These are phyloP conservation scores for Fabriciana adippe DNA, from an alignment of 2,888 invertebrate genomes.

Conservation along the genomic window DNA sequence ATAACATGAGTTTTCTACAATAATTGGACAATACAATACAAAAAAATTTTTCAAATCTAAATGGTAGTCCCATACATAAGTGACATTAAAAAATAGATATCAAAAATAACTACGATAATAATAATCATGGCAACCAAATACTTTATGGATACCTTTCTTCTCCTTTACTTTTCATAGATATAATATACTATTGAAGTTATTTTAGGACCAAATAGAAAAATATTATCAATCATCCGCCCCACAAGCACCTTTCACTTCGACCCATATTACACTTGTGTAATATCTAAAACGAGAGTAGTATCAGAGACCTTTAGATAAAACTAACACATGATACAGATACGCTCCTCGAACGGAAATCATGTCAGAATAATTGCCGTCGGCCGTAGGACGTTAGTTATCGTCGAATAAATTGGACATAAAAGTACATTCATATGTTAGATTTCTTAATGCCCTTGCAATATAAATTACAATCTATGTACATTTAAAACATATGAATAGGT, in stretches of 20 bases:
- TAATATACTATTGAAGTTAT: too few relatives aligned
- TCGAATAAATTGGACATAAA: conserved; percentile 1
- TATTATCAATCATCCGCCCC: conserved; percentile 17
- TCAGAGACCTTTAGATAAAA: conserved; percentile 56
- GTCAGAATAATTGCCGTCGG: conserved; percentile 14
- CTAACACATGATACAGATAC: conserved; percentile 21
- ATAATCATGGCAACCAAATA: too few relatives aligned
- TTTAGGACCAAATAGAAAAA: conserved; percentile 8
- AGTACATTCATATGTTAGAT: neutral
- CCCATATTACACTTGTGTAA: conserved; percentile 56
- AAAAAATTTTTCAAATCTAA: too few relatives aligned
- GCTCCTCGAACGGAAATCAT: conserved; percentile 30
- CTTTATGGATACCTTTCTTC: too few relatives aligned
- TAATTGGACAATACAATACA: too few relatives aligned
- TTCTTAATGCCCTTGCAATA: conserved; percentile 18
- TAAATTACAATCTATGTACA: conserved; percentile 5
- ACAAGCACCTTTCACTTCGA: conserved; percentile 52
- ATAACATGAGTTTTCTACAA: too few relatives aligned
- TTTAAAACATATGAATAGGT: neutral
- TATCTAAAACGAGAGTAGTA: conserved; percentile 36
- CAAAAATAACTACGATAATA: too few relatives aligned
- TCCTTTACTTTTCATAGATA: too few relatives aligned
- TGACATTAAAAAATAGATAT: too few relatives aligned
- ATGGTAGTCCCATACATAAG: too few relatives aligned
- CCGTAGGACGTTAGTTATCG: neutral